Evolutionary conservation across 2,888 invertebrate species (phyloP), one percentile per base, ranked within the genome.

Genomic region (Sarcophaga subvicina): DNA sequence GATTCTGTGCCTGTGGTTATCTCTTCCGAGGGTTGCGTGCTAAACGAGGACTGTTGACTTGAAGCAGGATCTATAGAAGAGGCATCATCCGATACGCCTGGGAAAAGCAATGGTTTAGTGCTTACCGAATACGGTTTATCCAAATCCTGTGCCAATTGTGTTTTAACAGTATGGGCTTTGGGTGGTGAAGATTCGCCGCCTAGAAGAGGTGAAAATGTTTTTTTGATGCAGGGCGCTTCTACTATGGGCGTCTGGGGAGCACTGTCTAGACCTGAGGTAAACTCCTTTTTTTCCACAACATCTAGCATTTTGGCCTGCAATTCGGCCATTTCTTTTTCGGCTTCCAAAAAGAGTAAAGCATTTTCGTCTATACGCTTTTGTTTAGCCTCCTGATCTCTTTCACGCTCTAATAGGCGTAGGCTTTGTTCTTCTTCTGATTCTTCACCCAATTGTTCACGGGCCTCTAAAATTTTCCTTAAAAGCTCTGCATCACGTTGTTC

Each of bases 241-340:
- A 88, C 88, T 0, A 90, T 90, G 0, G 91, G 92, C 3, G 88
- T 88, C 45, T 88, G 87, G 10, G 91, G 89, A 14, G 90, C 89
- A 71, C 90, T 90, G 27, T 90, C 89, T 25, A 88, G 78, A 25
- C 85, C 80, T 0, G 83, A 73, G 11, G 63, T 71, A 47, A 45
- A 73, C 2, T 87, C 87, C 4, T 83, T 59, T 17, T 78, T 83
- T 0, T 88, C 85, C 12, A 88, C 88, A 3, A 88, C 89, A 69
- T 91, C 90, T 4, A 90, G 82, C 86, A 88, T 88, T 45, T 90
- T 89, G 12, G 90, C 90, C 20, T 92, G 91, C 79, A 92, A 63
- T 73, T 90, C 90, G 14, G 91, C 92, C 92, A 93, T 93, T 88
- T 93, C 91, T 81, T 91, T 90, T 80, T 93, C 93, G 22, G 93